Conservation (phyloP, 2,797 vertebrate species). For the Bovichtus variegatus region DNA sequence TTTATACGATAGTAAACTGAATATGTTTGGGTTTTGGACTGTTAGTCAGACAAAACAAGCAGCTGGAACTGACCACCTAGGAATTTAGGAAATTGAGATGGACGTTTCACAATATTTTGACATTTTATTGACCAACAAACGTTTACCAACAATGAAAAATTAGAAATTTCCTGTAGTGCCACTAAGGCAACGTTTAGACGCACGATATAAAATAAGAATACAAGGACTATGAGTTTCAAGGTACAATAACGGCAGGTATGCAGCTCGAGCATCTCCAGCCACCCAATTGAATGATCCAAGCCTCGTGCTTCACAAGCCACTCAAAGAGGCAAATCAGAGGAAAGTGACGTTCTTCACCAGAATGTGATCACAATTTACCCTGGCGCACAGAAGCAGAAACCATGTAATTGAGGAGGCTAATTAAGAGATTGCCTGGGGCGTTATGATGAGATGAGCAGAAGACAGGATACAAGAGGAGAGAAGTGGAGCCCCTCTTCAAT, state of each 20-base stretch:
- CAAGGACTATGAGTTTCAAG: not conserved
- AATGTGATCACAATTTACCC: conserved; percentile 74
- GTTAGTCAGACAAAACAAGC: not conserved
- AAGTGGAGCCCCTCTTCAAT: conserved; percentile 61
- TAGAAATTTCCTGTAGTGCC: not conserved
- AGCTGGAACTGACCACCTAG: not conserved
- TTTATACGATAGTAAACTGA: not conserved
- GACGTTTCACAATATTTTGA: not conserved
- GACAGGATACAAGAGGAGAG: conserved; percentile 61
- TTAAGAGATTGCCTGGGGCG: conserved; percentile 75
- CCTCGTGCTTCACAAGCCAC: conserved; percentile 14
- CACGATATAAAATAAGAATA: not conserved
- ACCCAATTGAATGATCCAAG: conserved; percentile 1
- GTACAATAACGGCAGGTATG: not conserved
- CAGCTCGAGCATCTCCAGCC: conserved; percentile 5
- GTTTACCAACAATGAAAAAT: too few species aligned
- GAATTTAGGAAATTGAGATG: not conserved
- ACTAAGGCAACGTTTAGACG: not conserved
- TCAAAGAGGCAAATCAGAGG: conserved; percentile 48
- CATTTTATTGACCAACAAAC: not conserved
- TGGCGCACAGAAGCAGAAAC: conserved; percentile 63
- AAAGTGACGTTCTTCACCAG: conserved; percentile 39
- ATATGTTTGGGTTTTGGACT: too few species aligned
- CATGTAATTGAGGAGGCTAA: conserved; percentile 80
- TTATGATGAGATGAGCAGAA: conserved; percentile 60